Evolutionary conservation across 2,888 invertebrate genomes (phyloP).

Genomic region (Epiperipatus broadwayi): DNA sequence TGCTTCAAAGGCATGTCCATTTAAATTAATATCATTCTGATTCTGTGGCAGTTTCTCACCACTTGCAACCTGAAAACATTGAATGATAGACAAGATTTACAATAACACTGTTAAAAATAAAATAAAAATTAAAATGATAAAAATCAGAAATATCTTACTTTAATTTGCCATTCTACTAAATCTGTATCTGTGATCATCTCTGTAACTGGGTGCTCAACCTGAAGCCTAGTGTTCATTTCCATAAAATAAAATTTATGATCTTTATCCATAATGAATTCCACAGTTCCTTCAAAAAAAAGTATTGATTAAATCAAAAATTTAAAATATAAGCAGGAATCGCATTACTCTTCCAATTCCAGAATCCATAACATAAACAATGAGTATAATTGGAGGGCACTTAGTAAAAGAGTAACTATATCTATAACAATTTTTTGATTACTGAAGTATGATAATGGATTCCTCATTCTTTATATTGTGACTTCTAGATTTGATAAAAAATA

Average conservation of each 20-base stretch:
- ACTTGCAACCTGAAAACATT: conserved; percentile 44
- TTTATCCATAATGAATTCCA: conserved; percentile 84
- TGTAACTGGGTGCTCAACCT: conserved; percentile 88
- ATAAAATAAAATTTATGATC: conserved; percentile 86
- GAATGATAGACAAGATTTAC: background rate
- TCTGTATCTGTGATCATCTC: conserved; percentile 95
- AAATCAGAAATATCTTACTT: conserved; percentile 21
- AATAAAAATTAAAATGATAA: conserved; percentile 4
- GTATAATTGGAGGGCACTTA: too few species aligned
- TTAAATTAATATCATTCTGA: conserved; percentile 54
- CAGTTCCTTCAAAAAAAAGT: conserved; percentile 46
- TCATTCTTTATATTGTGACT: too few species aligned
- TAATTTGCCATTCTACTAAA: conserved; percentile 86
- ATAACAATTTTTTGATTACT: too few species aligned
- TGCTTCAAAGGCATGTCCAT: conserved; percentile 86
- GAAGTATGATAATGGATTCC: too few species aligned
- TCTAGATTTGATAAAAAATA: too few species aligned
- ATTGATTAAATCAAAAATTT: background rate
- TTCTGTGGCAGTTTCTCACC: conserved; percentile 62
- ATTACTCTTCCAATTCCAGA: background rate
- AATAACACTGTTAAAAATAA: background rate
- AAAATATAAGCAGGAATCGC: background rate
- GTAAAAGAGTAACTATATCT: too few species aligned
- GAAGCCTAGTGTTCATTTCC: conserved; percentile 98
- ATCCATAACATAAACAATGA: too few species aligned